These are phyloP conservation scores for Apomyelois bistriatella DNA, from an alignment of 2,888 invertebrate species.

Conservation along the genomic window DNA sequence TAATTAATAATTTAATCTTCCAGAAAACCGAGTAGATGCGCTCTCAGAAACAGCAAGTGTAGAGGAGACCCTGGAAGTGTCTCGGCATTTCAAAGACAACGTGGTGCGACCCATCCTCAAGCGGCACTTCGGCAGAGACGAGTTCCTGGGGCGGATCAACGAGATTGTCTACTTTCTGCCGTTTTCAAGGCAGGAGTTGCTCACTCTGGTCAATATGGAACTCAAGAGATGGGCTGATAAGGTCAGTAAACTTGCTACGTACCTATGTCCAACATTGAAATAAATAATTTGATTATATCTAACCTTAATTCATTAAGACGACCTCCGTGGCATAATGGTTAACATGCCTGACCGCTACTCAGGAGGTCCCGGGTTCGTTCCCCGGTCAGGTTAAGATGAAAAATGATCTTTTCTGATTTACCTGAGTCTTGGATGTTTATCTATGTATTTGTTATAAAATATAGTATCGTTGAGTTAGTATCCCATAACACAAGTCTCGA, in stretches of 20 bases:
- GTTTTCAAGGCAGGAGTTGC: conserved; percentile 90
- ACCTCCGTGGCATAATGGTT: no score
- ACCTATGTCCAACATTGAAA: not conserved
- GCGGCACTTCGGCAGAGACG: conserved; percentile 91
- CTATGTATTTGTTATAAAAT: no score
- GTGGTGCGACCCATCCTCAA: conserved; percentile 93
- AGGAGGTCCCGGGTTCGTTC: no score
- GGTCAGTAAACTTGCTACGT: not conserved
- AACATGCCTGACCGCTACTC: no score
- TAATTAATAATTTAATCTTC: no score
- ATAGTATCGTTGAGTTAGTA: no score
- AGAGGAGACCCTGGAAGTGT: conserved; percentile 79
- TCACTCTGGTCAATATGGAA: conserved; percentile 88
- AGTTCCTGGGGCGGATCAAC: conserved; percentile 95
- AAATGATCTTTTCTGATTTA: no score
- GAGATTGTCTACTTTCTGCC: conserved; percentile 96
- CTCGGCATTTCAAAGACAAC: conserved; percentile 90
- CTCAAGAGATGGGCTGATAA: conserved; percentile 87
- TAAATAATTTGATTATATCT: not conserved
- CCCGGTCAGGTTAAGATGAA: no score
- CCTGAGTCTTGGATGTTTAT: no score
- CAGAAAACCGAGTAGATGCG: conserved; percentile 5
- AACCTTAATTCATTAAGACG: no score
- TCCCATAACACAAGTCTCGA: no score
- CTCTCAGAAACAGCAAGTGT: conserved; percentile 1